A percentile compares a stretch with the other conserved stretches of the same genome.
These are phyloP conservation scores for Callithrix jacchus DNA, from an alignment of 2,113 vertebrate genomes.

Conservation along the genomic window DNA sequence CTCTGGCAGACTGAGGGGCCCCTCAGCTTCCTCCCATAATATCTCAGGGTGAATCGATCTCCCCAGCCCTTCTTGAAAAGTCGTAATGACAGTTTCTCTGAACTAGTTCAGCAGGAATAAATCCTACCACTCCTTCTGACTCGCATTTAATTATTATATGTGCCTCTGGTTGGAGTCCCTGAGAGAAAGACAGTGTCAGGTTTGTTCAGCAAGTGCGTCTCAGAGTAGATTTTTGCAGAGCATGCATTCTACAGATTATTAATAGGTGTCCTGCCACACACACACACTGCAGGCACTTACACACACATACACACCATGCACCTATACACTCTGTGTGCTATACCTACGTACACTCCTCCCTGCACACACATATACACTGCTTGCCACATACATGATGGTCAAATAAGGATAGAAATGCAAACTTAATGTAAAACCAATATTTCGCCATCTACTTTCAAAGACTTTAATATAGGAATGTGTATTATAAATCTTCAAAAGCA, in stretches of 20 bases:
- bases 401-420: not conserved
- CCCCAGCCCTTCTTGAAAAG: not conserved
- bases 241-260: not conserved
- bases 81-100: not conserved
- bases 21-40: not conserved
- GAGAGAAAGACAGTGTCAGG: not conserved
- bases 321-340: not conserved
- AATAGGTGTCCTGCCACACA: not conserved
- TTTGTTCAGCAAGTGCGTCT: not conserved
- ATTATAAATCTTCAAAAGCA: not conserved
- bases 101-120: conserved; percentile 17
- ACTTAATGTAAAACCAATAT: not conserved
- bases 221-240: not conserved
- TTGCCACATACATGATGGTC: not conserved
- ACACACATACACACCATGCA: not conserved
- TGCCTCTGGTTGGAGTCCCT: not conserved
- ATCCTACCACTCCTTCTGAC: not conserved
- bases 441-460: not conserved
- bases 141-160: not conserved
- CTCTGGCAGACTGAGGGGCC: not conserved
- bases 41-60: not conserved
- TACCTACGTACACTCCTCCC: too few species aligned
- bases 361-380: not conserved
- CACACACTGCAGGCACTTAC: too few species aligned
- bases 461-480: not conserved